These are phyloP conservation scores for Eupithecia dodoneata DNA, from an alignment of 2,888 invertebrate genomes.

Conservation along the genomic window DNA sequence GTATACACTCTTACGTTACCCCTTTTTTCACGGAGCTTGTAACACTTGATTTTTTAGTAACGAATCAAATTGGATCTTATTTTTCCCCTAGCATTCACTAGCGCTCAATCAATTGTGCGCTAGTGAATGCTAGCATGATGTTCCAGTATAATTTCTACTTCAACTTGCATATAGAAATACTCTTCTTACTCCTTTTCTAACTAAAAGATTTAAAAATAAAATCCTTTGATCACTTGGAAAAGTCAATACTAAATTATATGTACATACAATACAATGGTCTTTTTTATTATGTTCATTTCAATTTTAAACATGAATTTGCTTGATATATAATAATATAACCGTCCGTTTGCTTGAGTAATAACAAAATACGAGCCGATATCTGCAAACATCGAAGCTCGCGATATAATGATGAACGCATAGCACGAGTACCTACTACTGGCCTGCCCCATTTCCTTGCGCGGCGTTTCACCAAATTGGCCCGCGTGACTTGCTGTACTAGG, in stretches of 20 bases:
- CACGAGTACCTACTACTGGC: constrained; percentile 33
- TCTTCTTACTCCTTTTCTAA: background rate
- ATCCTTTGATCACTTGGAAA: too few relatives aligned
- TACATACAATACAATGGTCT: too few relatives aligned
- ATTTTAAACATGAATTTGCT: too few relatives aligned
- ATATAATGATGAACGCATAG: constrained; percentile 58
- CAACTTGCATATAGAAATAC: background rate
- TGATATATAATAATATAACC: too few relatives aligned
- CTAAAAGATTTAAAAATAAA: background rate
- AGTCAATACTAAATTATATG: background rate
- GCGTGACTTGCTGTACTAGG: constrained; percentile 74
- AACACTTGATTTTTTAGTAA: too few relatives aligned
- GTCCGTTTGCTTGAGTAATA: too few relatives aligned
- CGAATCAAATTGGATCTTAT: background rate
- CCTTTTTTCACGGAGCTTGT: too few relatives aligned
- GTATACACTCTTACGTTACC: background rate
- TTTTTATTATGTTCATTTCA: too few relatives aligned
- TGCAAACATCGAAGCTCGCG: constrained; percentile 43
- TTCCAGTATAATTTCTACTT: background rate
- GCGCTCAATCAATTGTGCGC: too few relatives aligned
- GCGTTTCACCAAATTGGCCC: constrained; percentile 72
- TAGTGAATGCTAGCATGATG: background rate
- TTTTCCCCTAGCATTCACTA: background rate
- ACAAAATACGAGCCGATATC: background rate
- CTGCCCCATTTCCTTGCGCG: constrained; percentile 63